A percentile compares a stretch with the other conserved stretches of the same genome.
Conservation (phyloP, 2,113 vertebrate species). For the Lasiurus cinereus region DNA sequence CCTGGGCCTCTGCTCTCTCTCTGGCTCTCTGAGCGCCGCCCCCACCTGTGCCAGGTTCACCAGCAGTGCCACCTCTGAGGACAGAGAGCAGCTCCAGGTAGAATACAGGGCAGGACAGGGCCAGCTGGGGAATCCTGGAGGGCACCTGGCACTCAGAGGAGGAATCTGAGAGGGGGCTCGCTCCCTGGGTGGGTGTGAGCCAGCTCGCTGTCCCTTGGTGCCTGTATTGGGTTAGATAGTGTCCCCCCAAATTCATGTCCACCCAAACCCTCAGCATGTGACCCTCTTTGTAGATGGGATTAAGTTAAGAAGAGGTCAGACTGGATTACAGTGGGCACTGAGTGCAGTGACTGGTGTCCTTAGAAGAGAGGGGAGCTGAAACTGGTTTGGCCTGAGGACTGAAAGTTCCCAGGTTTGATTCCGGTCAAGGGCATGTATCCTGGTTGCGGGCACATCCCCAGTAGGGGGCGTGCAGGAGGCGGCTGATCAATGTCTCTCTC, state of each 20-base stretch:
- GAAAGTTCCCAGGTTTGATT: too few species aligned
- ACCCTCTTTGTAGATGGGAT: not conserved
- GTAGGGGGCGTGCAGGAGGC: too few species aligned
- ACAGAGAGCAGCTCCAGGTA: not conserved
- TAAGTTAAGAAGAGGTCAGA: not conserved
- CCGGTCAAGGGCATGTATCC: too few species aligned
- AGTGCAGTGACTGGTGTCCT: not conserved
- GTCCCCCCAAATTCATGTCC: not conserved
- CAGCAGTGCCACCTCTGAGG: not conserved
- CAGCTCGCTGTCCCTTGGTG: not conserved
- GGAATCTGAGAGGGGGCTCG: not conserved
- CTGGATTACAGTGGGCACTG: rapidly evolving
- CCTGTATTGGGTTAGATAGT: not conserved
- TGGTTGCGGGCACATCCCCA: too few species aligned
- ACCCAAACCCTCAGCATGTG: not conserved
- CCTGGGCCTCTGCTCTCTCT: not conserved
- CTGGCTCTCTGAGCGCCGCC: not conserved
- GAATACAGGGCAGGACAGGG: too few species aligned
- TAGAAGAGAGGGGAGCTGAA: not conserved
- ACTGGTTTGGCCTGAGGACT: too few species aligned
- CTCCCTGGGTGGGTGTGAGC: not conserved
- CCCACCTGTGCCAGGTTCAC: not conserved
- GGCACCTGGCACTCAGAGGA: not conserved
- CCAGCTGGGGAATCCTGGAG: not conserved
- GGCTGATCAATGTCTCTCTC: too few species aligned